Evolutionary conservation across 2,797 vertebrate genomes (phyloP), one percentile per base, ranked within the genome.

Genomic region (Sebastes wilsoni): DNA sequence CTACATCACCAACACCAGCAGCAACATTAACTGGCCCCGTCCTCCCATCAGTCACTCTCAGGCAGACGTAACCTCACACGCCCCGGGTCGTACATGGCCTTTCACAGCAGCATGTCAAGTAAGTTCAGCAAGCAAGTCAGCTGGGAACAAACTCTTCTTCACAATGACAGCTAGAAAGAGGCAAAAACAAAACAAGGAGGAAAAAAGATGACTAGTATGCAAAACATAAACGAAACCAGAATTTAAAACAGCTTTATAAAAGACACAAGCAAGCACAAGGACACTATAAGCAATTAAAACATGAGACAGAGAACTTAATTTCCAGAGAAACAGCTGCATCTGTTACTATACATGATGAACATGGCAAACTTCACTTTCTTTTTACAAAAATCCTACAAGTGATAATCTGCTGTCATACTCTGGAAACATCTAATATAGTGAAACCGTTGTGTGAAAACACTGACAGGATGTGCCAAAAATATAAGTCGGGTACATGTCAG

Each of bases 161-260:
- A 64, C 30, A 36, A 1, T 83, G 85, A 87, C 86, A 83, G 79
- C 80, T 79, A 38, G 12, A 22, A 8, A 42, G 55, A 90, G 2
- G 46, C 16, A 70, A 22, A 59, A 78, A 58, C 12, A 62, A 62
- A 59, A 64, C 30, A 28, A 20, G 7, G 38, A 12, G 6, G 7
- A 34, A 14, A 30, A 12, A 52, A 13, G 10, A 28, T 2, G 0
- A 4, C 7, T 5, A 36, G 36, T 10, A 2, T 25, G 12, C 4
- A n/a, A 72, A 66, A 54, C 7, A 52, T n/a, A 72, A 46, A 67
- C n/a, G 52, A 72, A 23, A 22, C 22, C 16, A 30, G 2, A n/a
- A n/a, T 8, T 58, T 23, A 8, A 11, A 75, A 62, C 27, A 34
- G 14, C 23, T 32, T 27, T 5, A 60, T 1, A 34, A 42, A 42